Percentiles rank a stretch among this genome's conserved stretches.
phyloP scores from a whole-genome alignment of 1,140 invertebrate genomes.

The Drosophila malerkotliana region DNA sequence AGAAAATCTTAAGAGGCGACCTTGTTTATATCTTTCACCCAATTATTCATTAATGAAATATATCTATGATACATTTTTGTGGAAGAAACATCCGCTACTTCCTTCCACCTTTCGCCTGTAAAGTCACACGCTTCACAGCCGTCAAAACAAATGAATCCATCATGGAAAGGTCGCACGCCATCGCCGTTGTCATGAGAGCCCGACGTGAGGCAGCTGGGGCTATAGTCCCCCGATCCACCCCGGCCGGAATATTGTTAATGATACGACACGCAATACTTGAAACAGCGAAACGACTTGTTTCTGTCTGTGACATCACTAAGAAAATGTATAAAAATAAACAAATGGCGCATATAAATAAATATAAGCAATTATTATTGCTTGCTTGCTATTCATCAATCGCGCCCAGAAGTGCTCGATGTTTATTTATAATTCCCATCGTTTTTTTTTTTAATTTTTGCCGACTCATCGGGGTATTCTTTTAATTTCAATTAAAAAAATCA shows the following conservation, averaged over 20 bases:
- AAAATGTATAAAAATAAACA: conserved; percentile 78
- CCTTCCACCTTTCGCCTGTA: conserved; percentile 27
- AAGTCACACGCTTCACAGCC: conserved; percentile 40
- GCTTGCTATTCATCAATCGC: conserved; percentile 56
- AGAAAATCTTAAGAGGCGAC: neutral
- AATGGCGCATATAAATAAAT: conserved; percentile 55
- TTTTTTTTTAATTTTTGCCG: no score
- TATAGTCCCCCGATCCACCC: conserved; percentile 1
- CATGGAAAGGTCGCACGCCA: conserved; percentile 64
- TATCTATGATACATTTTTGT: conserved; percentile 13
- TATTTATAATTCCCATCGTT: conserved; percentile 31
- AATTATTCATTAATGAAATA: conserved; percentile 21
- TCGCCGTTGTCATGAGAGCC: conserved; percentile 47
- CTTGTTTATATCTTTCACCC: conserved; percentile 3
- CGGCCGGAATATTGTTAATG: conserved; percentile 48
- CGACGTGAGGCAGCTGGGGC: conserved; percentile 40
- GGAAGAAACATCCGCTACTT: conserved; percentile 20
- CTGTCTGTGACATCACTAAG: conserved; percentile 70
- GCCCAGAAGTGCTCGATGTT: conserved; percentile 34
- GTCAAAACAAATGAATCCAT: conserved; percentile 66
- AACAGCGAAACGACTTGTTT: conserved; percentile 53
- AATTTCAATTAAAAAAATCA: conserved; percentile 45
- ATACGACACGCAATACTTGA: conserved; percentile 41
- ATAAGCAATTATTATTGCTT: conserved; percentile 46
- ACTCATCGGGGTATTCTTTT: conserved; percentile 43